Conservation (phyloP, 2,888 invertebrate genomes). For the Andrena dorsata region DNA sequence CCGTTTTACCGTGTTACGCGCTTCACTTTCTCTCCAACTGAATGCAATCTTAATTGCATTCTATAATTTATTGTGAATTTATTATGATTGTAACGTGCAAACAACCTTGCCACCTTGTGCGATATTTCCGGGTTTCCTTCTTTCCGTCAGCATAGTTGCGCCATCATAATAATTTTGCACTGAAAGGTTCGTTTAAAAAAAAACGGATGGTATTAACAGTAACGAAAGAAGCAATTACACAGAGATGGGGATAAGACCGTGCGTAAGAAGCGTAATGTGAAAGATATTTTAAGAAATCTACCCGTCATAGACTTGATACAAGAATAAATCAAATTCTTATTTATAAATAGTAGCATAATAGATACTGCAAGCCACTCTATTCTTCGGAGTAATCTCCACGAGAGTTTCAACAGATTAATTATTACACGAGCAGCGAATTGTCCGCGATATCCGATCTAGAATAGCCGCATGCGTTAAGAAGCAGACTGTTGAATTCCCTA, state of each 20-base stretch:
- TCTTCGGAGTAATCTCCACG: constrained; percentile 32
- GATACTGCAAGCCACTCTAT: constrained; percentile 28
- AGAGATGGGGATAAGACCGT: neutral
- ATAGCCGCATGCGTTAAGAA: constrained; percentile 15
- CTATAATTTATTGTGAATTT: constrained; percentile 27
- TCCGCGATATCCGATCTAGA: constrained; percentile 15
- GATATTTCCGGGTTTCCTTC: constrained; percentile 24
- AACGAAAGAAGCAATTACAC: constrained; percentile 4
- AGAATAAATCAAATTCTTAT: constrained; percentile 64
- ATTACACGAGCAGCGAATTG: constrained; percentile 36
- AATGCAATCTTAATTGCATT: constrained; percentile 4
- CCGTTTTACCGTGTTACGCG: constrained; percentile 18
- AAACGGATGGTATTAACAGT: constrained; percentile 5
- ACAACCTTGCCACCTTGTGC: constrained; percentile 1
- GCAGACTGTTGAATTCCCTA: constrained; percentile 6
- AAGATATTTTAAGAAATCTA: constrained; percentile 35
- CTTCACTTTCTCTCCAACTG: constrained; percentile 30
- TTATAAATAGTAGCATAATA: constrained; percentile 61
- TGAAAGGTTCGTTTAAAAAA: neutral
- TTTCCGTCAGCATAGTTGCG: neutral
- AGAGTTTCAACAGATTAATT: constrained; percentile 24
- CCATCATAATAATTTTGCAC: constrained; percentile 10
- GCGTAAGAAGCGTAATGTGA: constrained; percentile 20
- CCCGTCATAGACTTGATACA: constrained; percentile 41
- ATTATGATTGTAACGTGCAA: constrained; percentile 20